Conservation (phyloP, 2,113 vertebrate genomes). For the Patagioenas fasciata region DNA sequence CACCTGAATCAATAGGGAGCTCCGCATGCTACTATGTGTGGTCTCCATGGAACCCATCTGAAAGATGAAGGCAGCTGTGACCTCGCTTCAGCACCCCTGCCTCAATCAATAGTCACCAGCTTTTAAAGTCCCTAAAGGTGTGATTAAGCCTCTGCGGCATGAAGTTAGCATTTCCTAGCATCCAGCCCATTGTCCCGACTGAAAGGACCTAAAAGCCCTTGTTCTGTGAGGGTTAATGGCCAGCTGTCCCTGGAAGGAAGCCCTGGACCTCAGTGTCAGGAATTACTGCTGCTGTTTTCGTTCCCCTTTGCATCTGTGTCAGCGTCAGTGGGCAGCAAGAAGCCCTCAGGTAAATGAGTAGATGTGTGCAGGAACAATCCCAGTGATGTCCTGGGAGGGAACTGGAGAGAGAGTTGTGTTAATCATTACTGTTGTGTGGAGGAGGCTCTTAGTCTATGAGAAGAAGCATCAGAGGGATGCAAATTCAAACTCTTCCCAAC, state of each 20-base stretch:
- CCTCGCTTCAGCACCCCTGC: constrained; percentile 9
- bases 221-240: constrained; percentile 46
- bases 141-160: constrained; percentile 48
- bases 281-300: neutral
- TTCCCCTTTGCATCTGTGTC: neutral
- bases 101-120: constrained; percentile 61
- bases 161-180: constrained; percentile 13
- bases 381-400: neutral
- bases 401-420: neutral
- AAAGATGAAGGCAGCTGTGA: constrained; percentile 61
- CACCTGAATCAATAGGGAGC: constrained; percentile 49
- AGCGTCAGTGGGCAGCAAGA: neutral
- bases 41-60: constrained; percentile 56
- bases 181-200: constrained; percentile 36
- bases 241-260: constrained; percentile 59
- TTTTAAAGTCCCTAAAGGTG: constrained; percentile 63
- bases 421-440: neutral
- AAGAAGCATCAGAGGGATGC: neutral
- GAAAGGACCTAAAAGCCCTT: constrained; percentile 43
- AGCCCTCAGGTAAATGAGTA: neutral
- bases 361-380: neutral
- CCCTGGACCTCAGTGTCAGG: neutral
- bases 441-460: neutral
- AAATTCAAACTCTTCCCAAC: neutral
- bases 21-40: neutral